Percentiles rank a stretch among this genome's conserved stretches.
Evolutionary conservation across 2,113 vertebrate genomes (phyloP).

Genomic region (Neopipo cinnamomea): DNA sequence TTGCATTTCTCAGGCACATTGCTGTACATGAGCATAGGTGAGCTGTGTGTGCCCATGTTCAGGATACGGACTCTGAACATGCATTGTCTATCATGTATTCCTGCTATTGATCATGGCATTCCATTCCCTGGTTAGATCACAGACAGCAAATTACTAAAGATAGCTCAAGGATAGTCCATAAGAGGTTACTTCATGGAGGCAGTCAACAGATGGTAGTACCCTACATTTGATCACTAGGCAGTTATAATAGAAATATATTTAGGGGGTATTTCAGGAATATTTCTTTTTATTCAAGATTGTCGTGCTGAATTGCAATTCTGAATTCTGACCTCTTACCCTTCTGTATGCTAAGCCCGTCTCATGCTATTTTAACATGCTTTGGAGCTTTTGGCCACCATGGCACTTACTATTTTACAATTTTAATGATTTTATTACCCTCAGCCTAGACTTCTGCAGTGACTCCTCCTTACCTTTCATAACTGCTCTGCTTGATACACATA

Average conservation of each 20-base stretch:
- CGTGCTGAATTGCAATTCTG: neutral
- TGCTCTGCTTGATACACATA: neutral
- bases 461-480: neutral
- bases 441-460: neutral
- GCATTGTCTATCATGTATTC: neutral
- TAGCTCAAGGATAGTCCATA: neutral
- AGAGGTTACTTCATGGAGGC: neutral
- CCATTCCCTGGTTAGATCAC: neutral
- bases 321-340: neutral
- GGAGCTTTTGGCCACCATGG: neutral
- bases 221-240: neutral
- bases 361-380: neutral
- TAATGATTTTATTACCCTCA: neutral
- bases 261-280: neutral
- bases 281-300: neutral
- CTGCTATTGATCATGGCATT: neutral
- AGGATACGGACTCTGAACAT: neutral
- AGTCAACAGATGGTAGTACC: neutral
- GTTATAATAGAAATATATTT: neutral
- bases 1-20: neutral
- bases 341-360: neutral
- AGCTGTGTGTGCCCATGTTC: neutral
- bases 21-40: neutral
- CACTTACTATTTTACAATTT: neutral
- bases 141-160: neutral